Base-by-base conservation (phyloP, 2,888 invertebrate genomes). In the Pecten maximus region DNA sequence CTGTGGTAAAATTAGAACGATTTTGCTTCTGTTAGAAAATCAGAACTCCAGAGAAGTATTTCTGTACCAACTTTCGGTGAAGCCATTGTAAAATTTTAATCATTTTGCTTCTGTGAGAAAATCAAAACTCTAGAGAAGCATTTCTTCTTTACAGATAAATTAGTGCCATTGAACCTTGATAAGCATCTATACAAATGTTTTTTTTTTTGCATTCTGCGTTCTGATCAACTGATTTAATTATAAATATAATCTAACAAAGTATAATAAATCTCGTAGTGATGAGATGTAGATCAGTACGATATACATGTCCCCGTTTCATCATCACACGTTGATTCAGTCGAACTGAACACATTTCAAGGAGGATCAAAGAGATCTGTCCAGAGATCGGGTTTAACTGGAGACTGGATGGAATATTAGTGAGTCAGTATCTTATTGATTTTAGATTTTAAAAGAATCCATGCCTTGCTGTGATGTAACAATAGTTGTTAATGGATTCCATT, bases 391-490 rank as follows among this genome's bases (percentile, higher is more conserved):
- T 74, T 74, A 10, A 74, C 74, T 35, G 10, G 8, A 35, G 35
- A 74, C 54, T 54, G 1, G 54, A 15, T 16, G 16, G 60, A 28
- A 60, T 28, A 60, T n/a, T n/a, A 28, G 10, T 28, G 28, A 60
- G 60, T 74, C 74, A 8, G 74, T 74, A 74, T 74, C 10, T 15
- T 74, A 74, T 74, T 74, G 74, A 74, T 74, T 74, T 35, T 74
- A 35, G 6, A 10, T 74, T 35, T 35, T 28, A 74, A 74, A 28
- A 35, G 35, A 35, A 28, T 74, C 35, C 4, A 35, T 54, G 23
- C 35, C 10, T 74, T 28, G 74, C 28, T 23, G 19, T 74, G 74
- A 74, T 74, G 74, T 74, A 74, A 35, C 28, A 28, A 35, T 28
- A 35, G 74, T 12, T 35, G 28, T 35, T 74, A 74, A 74, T 35